A percentile compares a stretch with the other conserved stretches of the same genome.
phyloP scores from a whole-genome alignment of 1,140 invertebrate genomes.

The Schlechtendalia chinensis region DNA sequence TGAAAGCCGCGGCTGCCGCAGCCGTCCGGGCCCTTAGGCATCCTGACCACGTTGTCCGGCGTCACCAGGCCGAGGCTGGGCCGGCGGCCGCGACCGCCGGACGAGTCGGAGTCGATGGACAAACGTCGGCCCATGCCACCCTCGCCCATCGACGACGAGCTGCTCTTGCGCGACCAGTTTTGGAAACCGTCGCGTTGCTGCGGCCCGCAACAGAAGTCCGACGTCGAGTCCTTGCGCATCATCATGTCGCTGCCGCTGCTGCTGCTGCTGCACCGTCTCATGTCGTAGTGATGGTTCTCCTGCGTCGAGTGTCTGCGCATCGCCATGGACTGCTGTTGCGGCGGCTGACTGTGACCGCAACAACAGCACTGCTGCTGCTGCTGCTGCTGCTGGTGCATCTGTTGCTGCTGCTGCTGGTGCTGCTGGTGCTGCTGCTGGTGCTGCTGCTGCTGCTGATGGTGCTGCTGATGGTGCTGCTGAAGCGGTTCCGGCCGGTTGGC shows the following conservation, averaged over 20 bases:
- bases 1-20: slow-evolving; percentile 72
- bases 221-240: slow-evolving; percentile 50
- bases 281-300: slow-evolving; percentile 36
- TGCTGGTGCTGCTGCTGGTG: slow-evolving; percentile 54
- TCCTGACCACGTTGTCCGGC: slow-evolving; percentile 69
- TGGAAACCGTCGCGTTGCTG: slow-evolving; percentile 7
- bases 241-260: slow-evolving; percentile 27
- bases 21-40: slow-evolving; percentile 80
- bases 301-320: slow-evolving; percentile 39
- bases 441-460: slow-evolving; percentile 53
- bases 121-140: slow-evolving; percentile 11
- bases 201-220: slow-evolving; percentile 46
- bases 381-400: slow-evolving; percentile 55
- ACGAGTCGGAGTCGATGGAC: slow-evolving; percentile 44
- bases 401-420: slow-evolving; percentile 53
- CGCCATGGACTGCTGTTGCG: neutral
- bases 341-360: slow-evolving; percentile 58
- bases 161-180: slow-evolving; percentile 50
- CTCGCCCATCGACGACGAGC: slow-evolving; percentile 43
- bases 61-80: slow-evolving; percentile 58
- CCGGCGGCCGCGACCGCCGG: slow-evolving; percentile 25
- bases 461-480: slow-evolving; percentile 53
- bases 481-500: slow-evolving; percentile 50
- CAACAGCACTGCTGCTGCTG: slow-evolving; percentile 51
- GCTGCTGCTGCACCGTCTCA: slow-evolving; percentile 39